Evolutionary conservation across 2,797 vertebrate genomes (phyloP).

Genomic region (Paratrypauchen microcephalus): DNA sequence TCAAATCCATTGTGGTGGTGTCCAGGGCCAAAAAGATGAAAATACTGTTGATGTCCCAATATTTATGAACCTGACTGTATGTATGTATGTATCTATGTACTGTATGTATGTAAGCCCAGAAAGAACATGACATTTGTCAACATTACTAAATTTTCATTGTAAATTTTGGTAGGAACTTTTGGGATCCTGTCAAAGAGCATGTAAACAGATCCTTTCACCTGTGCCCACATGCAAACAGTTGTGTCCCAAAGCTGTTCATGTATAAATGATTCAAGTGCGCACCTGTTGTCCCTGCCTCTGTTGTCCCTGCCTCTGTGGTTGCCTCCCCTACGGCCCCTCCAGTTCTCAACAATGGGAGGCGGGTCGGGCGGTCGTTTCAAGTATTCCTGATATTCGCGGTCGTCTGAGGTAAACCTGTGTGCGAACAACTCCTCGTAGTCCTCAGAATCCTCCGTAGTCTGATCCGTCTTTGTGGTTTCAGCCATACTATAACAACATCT

Average conservation of each 20-base stretch:
- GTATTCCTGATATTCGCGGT: constrained; percentile 86
- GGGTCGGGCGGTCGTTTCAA: constrained; percentile 73
- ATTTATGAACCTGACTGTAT: no score
- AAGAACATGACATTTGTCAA: not conserved
- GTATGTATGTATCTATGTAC: no score
- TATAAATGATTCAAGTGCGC: constrained; percentile 5
- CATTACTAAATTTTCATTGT: no score
- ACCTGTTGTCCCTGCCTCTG: constrained; percentile 85
- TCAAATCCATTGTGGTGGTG: no score
- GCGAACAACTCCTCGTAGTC: constrained; percentile 85
- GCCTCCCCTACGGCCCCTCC: constrained; percentile 80
- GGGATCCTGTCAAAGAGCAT: not conserved
- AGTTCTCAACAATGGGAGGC: constrained; percentile 89
- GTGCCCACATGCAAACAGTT: not conserved
- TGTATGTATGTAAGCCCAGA: no score
- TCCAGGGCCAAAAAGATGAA: no score
- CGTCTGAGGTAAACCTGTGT: constrained; percentile 81
- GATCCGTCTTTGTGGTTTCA: constrained; percentile 65
- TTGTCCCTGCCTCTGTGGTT: constrained; percentile 81
- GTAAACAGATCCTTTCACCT: not conserved
- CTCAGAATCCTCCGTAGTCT: constrained; percentile 54
- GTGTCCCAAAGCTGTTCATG: not conserved
- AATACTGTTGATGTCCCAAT: no score
- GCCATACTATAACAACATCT: constrained; percentile 75
- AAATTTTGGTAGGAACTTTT: not conserved